Evolutionary conservation across 2,797 vertebrate species (phyloP).

Genomic region (Sus cebifrons): DNA sequence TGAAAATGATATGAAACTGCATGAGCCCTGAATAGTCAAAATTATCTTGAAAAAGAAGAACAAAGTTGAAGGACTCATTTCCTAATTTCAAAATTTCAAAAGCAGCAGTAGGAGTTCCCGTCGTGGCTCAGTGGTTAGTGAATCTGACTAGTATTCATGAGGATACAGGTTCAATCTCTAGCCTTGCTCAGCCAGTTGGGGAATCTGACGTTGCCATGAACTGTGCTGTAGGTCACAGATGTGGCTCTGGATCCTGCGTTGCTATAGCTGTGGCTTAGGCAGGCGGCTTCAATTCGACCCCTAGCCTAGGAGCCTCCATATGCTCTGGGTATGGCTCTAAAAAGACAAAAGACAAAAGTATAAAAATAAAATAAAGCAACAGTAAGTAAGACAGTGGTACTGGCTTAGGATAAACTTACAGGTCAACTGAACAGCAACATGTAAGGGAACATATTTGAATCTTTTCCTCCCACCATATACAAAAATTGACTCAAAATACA

Average conservation of each 20-base stretch:
- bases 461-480: neutral
- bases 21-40: neutral
- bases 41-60: slow-evolving; percentile 45
- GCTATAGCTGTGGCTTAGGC: no score
- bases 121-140: no score
- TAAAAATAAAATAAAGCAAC: neutral
- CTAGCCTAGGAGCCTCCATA: no score
- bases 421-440: neutral
- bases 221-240: no score
- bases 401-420: neutral
- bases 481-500: slow-evolving; percentile 35
- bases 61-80: slow-evolving; percentile 33
- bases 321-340: no score
- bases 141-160: no score
- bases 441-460: neutral
- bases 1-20: slow-evolving; percentile 9
- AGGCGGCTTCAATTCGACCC: no score
- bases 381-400: neutral
- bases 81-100: slow-evolving; percentile 22
- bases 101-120: neutral
- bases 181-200: no score
- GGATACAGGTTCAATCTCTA: no score
- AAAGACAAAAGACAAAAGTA: no score
- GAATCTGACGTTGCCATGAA: no score
- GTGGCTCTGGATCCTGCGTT: no score